phyloP scores from a whole-genome alignment of 1,140 invertebrate genomes.

The Drosophila funebris region DNA sequence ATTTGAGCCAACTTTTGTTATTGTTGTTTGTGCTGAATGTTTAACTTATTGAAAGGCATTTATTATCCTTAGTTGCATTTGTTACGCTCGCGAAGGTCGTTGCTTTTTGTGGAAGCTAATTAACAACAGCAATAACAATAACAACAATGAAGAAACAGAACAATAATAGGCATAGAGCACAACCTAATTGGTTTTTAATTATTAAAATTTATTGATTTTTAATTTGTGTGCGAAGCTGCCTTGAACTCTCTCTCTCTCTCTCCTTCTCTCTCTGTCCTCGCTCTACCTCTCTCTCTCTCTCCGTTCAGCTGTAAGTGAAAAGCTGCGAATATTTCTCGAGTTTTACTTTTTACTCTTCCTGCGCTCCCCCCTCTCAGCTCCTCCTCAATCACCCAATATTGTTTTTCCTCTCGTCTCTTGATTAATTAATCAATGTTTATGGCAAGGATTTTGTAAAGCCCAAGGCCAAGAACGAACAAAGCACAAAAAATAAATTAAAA shows the following conservation, averaged over 20 bases:
- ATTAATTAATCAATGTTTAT: constrained; percentile 11
- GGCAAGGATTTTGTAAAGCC: constrained; percentile 3
- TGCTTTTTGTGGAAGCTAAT: constrained; percentile 52
- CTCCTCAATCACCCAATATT: background rate
- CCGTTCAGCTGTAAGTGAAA: background rate
- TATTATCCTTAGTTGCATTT: constrained; percentile 48
- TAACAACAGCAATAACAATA: constrained; percentile 30
- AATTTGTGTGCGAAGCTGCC: constrained; percentile 37
- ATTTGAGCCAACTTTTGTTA: background rate
- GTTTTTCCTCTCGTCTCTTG: background rate
- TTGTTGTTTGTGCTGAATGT: background rate
- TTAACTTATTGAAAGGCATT: constrained; percentile 44
- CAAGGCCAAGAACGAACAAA: constrained; percentile 22
- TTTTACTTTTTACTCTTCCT: too few species aligned
- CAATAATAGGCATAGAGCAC: constrained; percentile 33
- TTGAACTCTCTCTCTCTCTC: constrained; percentile 37
- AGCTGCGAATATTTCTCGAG: background rate
- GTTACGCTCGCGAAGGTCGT: constrained; percentile 40
- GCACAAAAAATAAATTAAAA: background rate
- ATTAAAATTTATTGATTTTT: constrained; percentile 69
- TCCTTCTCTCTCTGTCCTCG: background rate
- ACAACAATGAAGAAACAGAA: background rate
- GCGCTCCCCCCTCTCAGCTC: background rate
- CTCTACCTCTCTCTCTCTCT: background rate
- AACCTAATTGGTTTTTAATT: constrained; percentile 69